Conservation (phyloP, 2,113 vertebrate genomes). For the Ceyx melanurus region DNA sequence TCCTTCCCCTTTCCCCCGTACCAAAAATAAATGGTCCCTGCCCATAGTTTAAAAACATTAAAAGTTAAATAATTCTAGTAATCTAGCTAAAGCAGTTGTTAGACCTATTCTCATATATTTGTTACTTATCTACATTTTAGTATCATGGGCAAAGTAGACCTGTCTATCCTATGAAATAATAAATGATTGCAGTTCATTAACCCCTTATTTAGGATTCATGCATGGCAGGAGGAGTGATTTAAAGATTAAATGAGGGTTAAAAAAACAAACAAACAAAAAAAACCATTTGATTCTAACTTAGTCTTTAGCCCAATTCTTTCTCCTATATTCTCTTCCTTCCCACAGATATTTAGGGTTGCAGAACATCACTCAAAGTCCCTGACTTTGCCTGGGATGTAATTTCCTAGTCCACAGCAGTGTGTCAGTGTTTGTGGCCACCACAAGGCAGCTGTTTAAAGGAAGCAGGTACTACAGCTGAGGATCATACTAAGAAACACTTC, state of each 20-base stretch:
- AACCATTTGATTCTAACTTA: constrained; percentile 38
- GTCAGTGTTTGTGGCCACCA: constrained; percentile 69
- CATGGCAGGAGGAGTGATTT: constrained; percentile 47
- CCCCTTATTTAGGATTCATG: constrained; percentile 32
- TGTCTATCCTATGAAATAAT: not conserved
- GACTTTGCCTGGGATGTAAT: constrained; percentile 67
- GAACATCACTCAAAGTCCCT: constrained; percentile 68
- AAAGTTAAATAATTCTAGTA: not conserved
- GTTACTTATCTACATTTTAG: not conserved
- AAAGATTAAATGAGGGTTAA: constrained; percentile 5
- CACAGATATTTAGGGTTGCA: constrained; percentile 71
- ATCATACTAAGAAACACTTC: constrained; percentile 37
- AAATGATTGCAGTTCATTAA: constrained; percentile 9
- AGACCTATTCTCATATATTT: not conserved
- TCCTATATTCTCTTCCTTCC: constrained; percentile 69
- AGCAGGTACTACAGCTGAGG: constrained; percentile 69
- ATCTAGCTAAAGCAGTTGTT: not conserved
- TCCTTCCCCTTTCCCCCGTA: not conserved
- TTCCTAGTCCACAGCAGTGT: constrained; percentile 68
- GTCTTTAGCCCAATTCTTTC: constrained; percentile 63
- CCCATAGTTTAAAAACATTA: not conserved
- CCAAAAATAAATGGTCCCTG: not conserved
- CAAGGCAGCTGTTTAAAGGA: constrained; percentile 69
- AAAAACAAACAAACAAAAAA: not conserved
- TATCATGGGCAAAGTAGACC: not conserved